These are phyloP conservation scores for Aporrectodea caliginosa DNA, from an alignment of 1,140 invertebrate genomes.

Conservation along the genomic window DNA sequence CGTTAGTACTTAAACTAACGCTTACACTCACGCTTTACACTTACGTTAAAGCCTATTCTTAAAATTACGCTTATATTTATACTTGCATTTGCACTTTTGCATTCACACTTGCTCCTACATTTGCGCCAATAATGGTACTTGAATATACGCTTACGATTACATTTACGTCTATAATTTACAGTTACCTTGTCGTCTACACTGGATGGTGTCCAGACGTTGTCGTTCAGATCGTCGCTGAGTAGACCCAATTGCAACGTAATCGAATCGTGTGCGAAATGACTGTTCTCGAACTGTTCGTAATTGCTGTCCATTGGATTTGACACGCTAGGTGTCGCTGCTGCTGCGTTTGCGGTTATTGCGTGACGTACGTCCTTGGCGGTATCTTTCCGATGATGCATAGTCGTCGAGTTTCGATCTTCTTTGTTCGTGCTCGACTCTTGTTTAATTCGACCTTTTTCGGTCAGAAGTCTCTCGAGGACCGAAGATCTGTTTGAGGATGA, in stretches of 20 bases:
- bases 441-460: background rate
- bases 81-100: too few species aligned
- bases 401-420: background rate
- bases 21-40: too few species aligned
- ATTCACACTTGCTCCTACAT: too few species aligned
- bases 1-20: too few species aligned
- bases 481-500: too few species aligned
- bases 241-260: background rate
- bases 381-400: background rate
- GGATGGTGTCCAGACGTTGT: background rate
- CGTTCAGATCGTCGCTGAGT: background rate
- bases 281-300: background rate
- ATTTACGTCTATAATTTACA: too few species aligned
- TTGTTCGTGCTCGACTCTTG: background rate
- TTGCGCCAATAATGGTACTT: too few species aligned
- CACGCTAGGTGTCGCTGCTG: background rate
- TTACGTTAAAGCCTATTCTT: too few species aligned
- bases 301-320: conserved; percentile 1
- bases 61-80: too few species aligned
- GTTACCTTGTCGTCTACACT: background rate
- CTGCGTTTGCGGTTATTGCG: too few species aligned
- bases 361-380: background rate
- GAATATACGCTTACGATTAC: too few species aligned
- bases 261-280: background rate
- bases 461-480: background rate